Base-by-base conservation (phyloP, 2,797 vertebrate species). In the Pampus argenteus region DNA sequence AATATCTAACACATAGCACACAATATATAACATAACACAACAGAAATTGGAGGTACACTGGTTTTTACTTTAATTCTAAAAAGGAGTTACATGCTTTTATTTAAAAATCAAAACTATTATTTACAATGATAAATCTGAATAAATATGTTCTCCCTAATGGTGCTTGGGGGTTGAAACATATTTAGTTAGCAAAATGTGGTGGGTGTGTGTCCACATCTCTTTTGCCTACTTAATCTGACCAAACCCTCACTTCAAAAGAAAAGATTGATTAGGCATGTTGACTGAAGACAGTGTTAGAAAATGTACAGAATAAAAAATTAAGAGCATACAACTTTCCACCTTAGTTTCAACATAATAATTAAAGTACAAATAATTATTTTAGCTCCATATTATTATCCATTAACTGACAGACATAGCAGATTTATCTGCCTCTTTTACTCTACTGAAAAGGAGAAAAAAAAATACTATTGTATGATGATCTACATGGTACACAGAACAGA, bases 71-170 rank as follows among this genome's bases (percentile, higher is more conserved):
- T 92, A 92, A 92, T 93, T 89, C 88, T 88, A 89, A 85, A 92
- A 94, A 92, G 88, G 74, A 82, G 76, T 89, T 88, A 85, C 90
- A 90, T 93, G 88, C 88, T 88, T 87, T 90, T 54, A 78, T 88
- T 92, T 86, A 87, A 89, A 91, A 92, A 90, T 91, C 86, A 90
- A 93, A 88, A 86, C 77, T 89, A 89, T 85, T 94, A 94, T 93
- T 90, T 94, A 94, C 92, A 94, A 85, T 85, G 87, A 90, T 83
- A 85, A 60, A 83, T 79, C 71, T 83, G 71, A 86, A 92, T 91
- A 91, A 93, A 94, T 92, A 94, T 91, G 85, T 79, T 74, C 60
- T 88, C 79, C 88, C 79, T 80, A 80, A 88, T 61, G 79, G 18
- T 76, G 71, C 71, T 76, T 60, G 38, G 81, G 50, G 65, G 79